These are phyloP conservation scores for Melitaea athalia DNA, from an alignment of 2,888 invertebrate genomes.

Conservation along the genomic window DNA sequence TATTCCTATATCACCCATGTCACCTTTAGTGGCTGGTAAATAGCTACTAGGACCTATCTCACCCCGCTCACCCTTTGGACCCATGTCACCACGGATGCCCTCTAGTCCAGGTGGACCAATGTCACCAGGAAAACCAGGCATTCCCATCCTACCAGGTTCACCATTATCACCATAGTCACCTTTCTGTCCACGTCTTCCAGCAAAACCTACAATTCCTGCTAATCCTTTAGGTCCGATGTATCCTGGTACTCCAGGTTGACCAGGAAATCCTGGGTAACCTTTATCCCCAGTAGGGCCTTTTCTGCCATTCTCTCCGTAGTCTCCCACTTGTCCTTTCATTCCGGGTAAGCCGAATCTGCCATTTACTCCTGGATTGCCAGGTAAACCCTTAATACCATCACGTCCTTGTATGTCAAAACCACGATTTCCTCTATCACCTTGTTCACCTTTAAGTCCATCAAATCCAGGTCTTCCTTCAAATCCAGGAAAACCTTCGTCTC, in stretches of 20 bases:
- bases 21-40: conserved; percentile 70
- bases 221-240: conserved; percentile 59
- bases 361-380: conserved; percentile 82
- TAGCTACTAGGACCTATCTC: conserved; percentile 50
- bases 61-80: conserved; percentile 79
- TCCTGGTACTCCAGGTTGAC: conserved; percentile 83
- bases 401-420: conserved; percentile 81
- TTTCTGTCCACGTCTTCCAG: conserved; percentile 62
- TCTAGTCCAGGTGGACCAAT: conserved; percentile 69
- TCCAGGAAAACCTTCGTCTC: conserved; percentile 57
- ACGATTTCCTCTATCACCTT: conserved; percentile 81
- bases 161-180: conserved; percentile 67
- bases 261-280: conserved; percentile 79
- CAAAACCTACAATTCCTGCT: conserved; percentile 79
- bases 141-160: conserved; percentile 74
- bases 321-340: conserved; percentile 81
- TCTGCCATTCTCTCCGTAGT: conserved; percentile 74
- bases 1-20: conserved; percentile 79
- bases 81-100: conserved; percentile 79
- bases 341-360: conserved; percentile 79
- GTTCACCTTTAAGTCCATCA: conserved; percentile 80
- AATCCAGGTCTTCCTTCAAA: conserved; percentile 64
- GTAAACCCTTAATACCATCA: conserved; percentile 82
- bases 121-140: conserved; percentile 81
- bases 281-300: conserved; percentile 77